phyloP scores from a whole-genome alignment of 92 coral and sea anemone species.

The Zoanthus sociatus region DNA sequence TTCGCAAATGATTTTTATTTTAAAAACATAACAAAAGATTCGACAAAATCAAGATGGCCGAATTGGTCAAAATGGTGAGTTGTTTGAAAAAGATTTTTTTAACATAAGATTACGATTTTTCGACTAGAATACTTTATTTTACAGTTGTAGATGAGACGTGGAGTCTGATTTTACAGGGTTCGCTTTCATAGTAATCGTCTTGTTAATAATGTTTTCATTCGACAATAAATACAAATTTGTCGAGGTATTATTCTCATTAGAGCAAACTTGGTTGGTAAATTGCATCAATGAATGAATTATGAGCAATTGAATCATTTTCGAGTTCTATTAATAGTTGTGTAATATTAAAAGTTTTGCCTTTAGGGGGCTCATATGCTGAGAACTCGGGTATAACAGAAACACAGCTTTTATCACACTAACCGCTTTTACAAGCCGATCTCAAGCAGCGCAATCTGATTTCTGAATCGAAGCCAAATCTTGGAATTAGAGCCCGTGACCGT shows the following conservation, averaged over 20 bases:
- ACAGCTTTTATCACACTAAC: background rate
- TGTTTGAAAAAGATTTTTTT: too few species aligned
- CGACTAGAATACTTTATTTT: too few species aligned
- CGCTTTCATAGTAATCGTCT: background rate
- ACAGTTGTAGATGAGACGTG: too few species aligned
- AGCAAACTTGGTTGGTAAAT: conserved; percentile 15
- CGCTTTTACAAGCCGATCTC: background rate
- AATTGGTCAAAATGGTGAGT: too few species aligned
- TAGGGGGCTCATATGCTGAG: background rate
- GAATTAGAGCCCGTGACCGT: background rate
- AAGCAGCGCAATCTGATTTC: background rate
- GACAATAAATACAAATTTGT: conserved; percentile 21
- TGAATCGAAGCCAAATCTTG: background rate
- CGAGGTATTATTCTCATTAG: conserved; percentile 32
- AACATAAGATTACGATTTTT: too few species aligned
- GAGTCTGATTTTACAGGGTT: too few species aligned
- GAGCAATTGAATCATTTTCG: background rate
- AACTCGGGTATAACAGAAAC: background rate
- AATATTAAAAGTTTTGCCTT: background rate
- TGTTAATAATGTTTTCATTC: background rate
- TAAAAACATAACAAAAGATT: too few species aligned
- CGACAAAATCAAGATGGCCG: background rate
- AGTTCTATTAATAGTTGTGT: background rate
- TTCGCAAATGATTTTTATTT: too few species aligned
- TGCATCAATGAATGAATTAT: conserved; percentile 26